Base-by-base conservation (phyloP, 1,140 invertebrate genomes). In the Sarcophaga peregrina region DNA sequence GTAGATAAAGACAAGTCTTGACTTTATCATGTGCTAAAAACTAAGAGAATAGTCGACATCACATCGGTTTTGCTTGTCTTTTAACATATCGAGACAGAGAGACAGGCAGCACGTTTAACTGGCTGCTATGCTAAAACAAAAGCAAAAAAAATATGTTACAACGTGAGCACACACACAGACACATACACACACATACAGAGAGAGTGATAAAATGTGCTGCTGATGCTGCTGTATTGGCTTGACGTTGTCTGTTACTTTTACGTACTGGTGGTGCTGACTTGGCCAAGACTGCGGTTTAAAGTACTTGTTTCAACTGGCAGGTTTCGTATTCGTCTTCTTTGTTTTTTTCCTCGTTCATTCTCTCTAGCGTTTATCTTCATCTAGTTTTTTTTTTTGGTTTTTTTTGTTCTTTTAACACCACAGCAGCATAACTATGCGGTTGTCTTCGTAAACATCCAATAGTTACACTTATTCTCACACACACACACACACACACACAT, bases 161-260 rank as follows among this genome's bases (percentile, higher is more conserved):
- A n/a, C n/a, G n/a, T n/a, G n/a, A n/a, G n/a, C n/a, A n/a, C n/a
- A n/a, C n/a, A n/a, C n/a, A n/a, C n/a, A n/a, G n/a, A n/a, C n/a
- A n/a, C n/a, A n/a, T n/a, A n/a, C n/a, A n/a, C n/a, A n/a, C n/a
- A 72, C n/a, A 72, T n/a, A 20, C 17, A 72, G 7, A 37, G 25
- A 72, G 62, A 62, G 6, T 62, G 62, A 7, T 17, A 72, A 76
- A 76, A 76, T 48, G 11, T 15, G 13, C 13, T 45, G 37, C 68
- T 73, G 20, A 73, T 73, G 68, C 68, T 72, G 68, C 13, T 46
- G 46, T 5, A 15, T 74, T 78, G 17, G 75, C 47, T 25, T 78
- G 75, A 78, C 75, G 75, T 52, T 78, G 75, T 78, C 75, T 78
- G 75, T 78, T 78, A 78, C 62, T 78, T 78, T 78, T 78, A 78